Base-by-base conservation (phyloP, 2,797 vertebrate genomes). In the Denticeps clupeoides region DNA sequence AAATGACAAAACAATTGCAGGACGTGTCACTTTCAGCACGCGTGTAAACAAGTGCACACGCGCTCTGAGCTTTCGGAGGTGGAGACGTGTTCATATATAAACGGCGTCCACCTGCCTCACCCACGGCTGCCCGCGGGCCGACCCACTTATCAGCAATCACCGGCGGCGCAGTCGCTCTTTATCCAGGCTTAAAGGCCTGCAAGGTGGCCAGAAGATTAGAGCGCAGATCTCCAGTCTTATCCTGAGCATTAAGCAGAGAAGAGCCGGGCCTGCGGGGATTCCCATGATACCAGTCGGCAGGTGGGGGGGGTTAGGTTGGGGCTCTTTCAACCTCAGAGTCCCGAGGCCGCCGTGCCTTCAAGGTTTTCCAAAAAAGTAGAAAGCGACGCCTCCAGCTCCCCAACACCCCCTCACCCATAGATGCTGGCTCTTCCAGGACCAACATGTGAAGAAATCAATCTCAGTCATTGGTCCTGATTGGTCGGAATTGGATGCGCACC, bases 101-200 rank as follows among this genome's bases (percentile, higher is more conserved):
- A n/a, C n/a, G n/a, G 4, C 35, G 2, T 5, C 8, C 2, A 19
- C 28, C 3, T 23, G 10, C 4, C 28, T 11, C 16, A 41, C 41
- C 37, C 51, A 28, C 42, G 64, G 45, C 4, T 58, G 48, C 41
- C 50, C 40, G 27, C 67, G 47, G 53, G 29, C 62, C 69, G 78
- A 78, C 82, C 80, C 79, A 80, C 74, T 82, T 82, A 80, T 73
- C 68, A 19, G 59, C 72, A 81, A 79, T 80, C 77, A 73, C 81
- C 69, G 64, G 63, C 72, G 74, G 77, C 80, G 53, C 78, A 83
- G 57, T 62, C 62, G 69, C 55, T 65, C 67, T 63, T 82, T 77
- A 79, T 80, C 77, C 75, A 52, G 63, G 76, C 72, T 82, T 82
- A 81, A 75, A 67, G 55, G 49, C 69, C 72, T 59, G 68, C 75